These are phyloP conservation scores for Neoscelio sp. DNA, from an alignment of 2,888 invertebrate genomes.

Conservation along the genomic window DNA sequence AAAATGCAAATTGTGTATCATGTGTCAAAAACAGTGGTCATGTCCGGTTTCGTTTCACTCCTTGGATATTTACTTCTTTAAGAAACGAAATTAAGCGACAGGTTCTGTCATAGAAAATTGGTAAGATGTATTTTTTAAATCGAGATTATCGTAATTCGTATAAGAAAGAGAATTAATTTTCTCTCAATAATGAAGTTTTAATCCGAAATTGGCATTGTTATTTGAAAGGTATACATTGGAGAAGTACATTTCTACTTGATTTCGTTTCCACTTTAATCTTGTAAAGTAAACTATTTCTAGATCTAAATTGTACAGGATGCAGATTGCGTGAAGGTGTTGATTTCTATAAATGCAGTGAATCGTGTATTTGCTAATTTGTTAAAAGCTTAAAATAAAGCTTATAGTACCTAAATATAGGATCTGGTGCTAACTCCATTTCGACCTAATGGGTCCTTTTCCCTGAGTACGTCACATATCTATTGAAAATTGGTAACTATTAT, in stretches of 20 bases:
- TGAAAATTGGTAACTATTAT: too few species aligned
- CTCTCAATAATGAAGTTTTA: too few species aligned
- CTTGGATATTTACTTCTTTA: neutral
- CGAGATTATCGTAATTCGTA: too few species aligned
- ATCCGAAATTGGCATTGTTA: neutral
- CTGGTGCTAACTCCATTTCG: too few species aligned
- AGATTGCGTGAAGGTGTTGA: constrained; percentile 71
- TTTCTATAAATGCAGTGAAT: constrained; percentile 61
- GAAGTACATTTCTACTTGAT: constrained; percentile 32
- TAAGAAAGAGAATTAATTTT: too few species aligned
- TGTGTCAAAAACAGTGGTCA: constrained; percentile 38
- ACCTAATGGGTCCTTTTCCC: too few species aligned
- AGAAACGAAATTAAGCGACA: constrained; percentile 54
- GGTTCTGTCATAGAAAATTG: neutral
- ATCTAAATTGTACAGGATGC: constrained; percentile 72
- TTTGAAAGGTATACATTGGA: neutral
- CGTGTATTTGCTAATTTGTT: constrained; percentile 42
- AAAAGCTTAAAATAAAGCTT: constrained; percentile 10
- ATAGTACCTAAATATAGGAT: neutral
- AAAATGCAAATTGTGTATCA: constrained; percentile 66
- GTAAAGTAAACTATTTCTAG: constrained; percentile 70
- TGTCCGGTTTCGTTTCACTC: constrained; percentile 30
- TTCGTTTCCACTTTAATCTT: constrained; percentile 56
- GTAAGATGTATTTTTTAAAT: too few species aligned
- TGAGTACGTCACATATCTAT: too few species aligned